Conservation (phyloP, 1,140 invertebrate genomes). For the Mylabris phalerata region DNA sequence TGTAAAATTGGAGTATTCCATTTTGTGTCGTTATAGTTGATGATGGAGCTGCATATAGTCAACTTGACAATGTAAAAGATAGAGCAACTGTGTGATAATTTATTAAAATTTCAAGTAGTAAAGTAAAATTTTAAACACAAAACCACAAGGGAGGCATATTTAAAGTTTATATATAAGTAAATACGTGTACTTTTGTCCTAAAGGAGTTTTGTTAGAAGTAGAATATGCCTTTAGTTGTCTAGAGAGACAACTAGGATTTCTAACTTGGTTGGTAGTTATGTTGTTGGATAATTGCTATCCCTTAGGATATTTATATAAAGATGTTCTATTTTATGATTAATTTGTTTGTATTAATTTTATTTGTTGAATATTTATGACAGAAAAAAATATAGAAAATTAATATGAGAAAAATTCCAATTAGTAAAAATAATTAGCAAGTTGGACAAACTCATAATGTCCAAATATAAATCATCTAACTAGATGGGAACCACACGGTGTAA, state of each 20-base stretch:
- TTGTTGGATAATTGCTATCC: slow-evolving; percentile 19
- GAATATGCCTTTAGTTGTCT: slow-evolving; percentile 2
- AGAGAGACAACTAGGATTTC: slow-evolving; percentile 10
- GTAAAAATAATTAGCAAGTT: too few species aligned
- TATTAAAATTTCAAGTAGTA: slow-evolving; percentile 25
- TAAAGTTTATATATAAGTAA: slow-evolving; percentile 30
- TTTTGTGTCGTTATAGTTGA: too few species aligned
- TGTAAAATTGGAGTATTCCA: neutral
- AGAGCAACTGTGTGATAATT: slow-evolving; percentile 18
- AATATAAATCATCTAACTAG: too few species aligned
- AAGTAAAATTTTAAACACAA: slow-evolving; percentile 18
- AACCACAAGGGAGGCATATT: slow-evolving; percentile 25
- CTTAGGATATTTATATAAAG: slow-evolving; percentile 3
- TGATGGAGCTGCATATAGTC: neutral
- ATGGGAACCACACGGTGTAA: too few species aligned
- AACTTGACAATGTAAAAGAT: neutral
- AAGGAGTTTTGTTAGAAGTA: slow-evolving; percentile 6
- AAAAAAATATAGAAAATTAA: too few species aligned
- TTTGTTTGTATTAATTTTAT: slow-evolving; percentile 13
- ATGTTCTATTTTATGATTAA: slow-evolving; percentile 19
- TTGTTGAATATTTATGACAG: too few species aligned
- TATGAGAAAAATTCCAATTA: too few species aligned
- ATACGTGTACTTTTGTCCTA: slow-evolving; percentile 19
- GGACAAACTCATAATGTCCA: too few species aligned
- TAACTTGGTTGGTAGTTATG: slow-evolving; percentile 4